Base-by-base conservation (phyloP, 2,797 vertebrate genomes). In the Cirrhinus molitorella region DNA sequence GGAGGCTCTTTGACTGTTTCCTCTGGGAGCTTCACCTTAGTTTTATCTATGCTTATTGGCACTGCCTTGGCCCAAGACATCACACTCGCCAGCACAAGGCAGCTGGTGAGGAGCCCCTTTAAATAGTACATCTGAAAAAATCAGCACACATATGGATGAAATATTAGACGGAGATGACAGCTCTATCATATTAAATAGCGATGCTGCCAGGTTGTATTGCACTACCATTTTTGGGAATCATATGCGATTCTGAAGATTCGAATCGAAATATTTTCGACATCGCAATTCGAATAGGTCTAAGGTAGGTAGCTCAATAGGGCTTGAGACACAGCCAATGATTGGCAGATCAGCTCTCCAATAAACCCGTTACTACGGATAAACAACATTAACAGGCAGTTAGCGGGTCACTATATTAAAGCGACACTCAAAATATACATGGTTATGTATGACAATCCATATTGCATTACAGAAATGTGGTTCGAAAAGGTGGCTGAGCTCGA, bases 11-110 rank as follows among this genome's bases (percentile, higher is more conserved):
- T 95, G 5, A 95, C 89, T 73, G 92, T 88, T 0, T 93, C 91
- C 65, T 96, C 94, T 34, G 93, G 87, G 83, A 92, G 85, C 86
- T 94, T 94, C 66, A 97, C 94, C 92, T 98, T 98, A 25, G 96
- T 98, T 91, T 98, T 99, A 85, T 98, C 97, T 81, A 98, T 92
- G 53, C 96, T 96, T 88, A 99, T 98, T 79, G 98, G 98, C 79
- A 99, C 97, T 74, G 96, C 93, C 89, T 96, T 91, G 49, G 94
- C 89, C 86, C 83, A 89, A 85, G 94, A 80, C 74, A 96, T 89
- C 85, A 96, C 89, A 89, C 92, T 92, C 6, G 94, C 84, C 85
- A 96, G 75, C 88, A 96, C 87, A 81, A 95, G 84, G 89, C 95
- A 92, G 89, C 92, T 91, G 76, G 90, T 80, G 73, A 94, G 73